Evolutionary conservation across 92 coral and sea anemone species (phyloP).

Genomic region (Parazoanthus darwini): DNA sequence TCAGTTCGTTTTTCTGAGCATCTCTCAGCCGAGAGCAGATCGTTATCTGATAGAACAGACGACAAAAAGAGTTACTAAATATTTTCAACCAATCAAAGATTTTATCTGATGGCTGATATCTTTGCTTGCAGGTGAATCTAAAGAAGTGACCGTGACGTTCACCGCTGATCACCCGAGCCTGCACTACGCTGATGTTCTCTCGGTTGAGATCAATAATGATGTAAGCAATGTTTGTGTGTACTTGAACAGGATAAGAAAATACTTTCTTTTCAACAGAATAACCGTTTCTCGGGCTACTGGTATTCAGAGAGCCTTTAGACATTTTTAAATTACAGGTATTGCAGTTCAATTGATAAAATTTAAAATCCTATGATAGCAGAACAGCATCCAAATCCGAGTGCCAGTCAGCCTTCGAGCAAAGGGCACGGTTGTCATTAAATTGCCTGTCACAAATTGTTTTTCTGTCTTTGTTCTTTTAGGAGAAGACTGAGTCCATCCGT

Average conservation of each 20-base stretch:
- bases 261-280: too few species aligned
- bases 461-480: conserved; percentile 46
- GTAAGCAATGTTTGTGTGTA: conserved; percentile 47
- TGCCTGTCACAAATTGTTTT: background rate
- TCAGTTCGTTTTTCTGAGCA: too few species aligned
- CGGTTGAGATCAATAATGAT: conserved; percentile 81
- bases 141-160: conserved; percentile 85
- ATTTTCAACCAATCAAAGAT: too few species aligned
- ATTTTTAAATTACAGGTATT: background rate
- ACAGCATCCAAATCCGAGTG: background rate
- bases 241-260: too few species aligned
- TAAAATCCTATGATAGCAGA: too few species aligned
- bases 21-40: too few species aligned
- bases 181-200: conserved; percentile 86
- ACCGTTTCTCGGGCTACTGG: background rate
- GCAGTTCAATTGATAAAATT: background rate
- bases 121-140: conserved; percentile 66
- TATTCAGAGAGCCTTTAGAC: background rate
- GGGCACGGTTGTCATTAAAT: background rate
- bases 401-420: background rate
- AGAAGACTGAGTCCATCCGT: conserved; percentile 68
- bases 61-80: too few species aligned
- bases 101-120: background rate
- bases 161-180: conserved; percentile 89
- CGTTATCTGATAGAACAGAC: too few species aligned